Conservation (phyloP, 2,888 invertebrate genomes). For the Parasteatoda lunata region DNA sequence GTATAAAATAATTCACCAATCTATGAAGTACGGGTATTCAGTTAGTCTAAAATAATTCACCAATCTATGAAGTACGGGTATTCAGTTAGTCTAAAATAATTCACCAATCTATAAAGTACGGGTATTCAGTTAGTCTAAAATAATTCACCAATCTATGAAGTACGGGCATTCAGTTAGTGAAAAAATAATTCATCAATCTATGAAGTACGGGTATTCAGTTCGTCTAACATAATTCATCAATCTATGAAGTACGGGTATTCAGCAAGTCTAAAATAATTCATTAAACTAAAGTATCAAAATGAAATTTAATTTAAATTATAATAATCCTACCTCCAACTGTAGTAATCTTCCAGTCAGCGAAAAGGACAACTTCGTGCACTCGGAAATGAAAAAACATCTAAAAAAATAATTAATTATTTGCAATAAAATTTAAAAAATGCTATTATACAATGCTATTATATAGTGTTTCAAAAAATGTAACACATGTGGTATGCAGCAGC, state of each 20-base stretch:
- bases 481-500: background rate
- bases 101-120: background rate
- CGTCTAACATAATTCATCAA: background rate
- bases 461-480: background rate
- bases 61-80: no score
- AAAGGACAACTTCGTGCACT: conserved; percentile 83
- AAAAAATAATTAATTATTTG: background rate
- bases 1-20: background rate
- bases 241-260: background rate
- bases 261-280: no score
- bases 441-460: no score
- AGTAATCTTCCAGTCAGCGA: conserved; percentile 86
- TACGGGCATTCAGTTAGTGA: background rate
- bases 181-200: background rate
- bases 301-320: background rate
- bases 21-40: background rate
- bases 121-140: no score
- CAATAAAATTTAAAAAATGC: background rate
- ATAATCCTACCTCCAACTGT: conserved; percentile 79
- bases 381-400: conserved; percentile 87
- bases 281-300: no score
- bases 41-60: background rate
- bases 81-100: background rate
- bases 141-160: background rate
- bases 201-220: background rate